phyloP scores from a whole-genome alignment of 1,140 invertebrate genomes.

The Drosophila pseudoananassae region DNA sequence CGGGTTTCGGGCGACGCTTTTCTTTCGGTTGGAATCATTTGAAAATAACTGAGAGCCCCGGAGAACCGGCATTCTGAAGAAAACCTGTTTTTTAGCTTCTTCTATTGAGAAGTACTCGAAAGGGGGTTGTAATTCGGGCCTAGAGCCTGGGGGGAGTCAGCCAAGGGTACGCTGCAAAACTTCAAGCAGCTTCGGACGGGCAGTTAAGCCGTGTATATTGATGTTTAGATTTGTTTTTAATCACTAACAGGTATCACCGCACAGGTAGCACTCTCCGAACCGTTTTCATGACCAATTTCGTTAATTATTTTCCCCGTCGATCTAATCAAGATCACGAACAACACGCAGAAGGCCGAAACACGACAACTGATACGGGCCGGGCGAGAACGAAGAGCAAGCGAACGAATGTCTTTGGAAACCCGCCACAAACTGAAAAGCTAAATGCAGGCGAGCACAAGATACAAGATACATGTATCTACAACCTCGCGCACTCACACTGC shows the following conservation, averaged over 20 bases:
- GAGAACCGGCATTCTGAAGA: slow-evolving; percentile 54
- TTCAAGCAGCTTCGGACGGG: slow-evolving; percentile 4
- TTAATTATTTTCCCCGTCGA: slow-evolving; percentile 43
- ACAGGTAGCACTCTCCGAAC: slow-evolving; percentile 13
- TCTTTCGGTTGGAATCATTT: slow-evolving; percentile 44
- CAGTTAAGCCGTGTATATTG: neutral
- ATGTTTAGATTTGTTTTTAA: slow-evolving; percentile 16
- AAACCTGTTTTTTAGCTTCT: slow-evolving; percentile 53
- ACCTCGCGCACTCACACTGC: slow-evolving; percentile 5
- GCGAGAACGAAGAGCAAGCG: slow-evolving; percentile 4
- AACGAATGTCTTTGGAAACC: slow-evolving; percentile 69
- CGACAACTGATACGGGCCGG: slow-evolving; percentile 7
- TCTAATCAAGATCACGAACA: slow-evolving; percentile 57
- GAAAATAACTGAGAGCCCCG: slow-evolving; percentile 20
- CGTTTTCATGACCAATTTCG: slow-evolving; percentile 56
- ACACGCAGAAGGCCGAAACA: slow-evolving; percentile 34
- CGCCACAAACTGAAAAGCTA: slow-evolving; percentile 61
- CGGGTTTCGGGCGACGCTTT: slow-evolving; percentile 57
- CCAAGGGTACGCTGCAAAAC: neutral
- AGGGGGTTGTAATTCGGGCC: slow-evolving; percentile 32
- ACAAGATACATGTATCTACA: slow-evolving; percentile 75
- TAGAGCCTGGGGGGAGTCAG: slow-evolving; percentile 21
- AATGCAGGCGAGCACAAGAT: slow-evolving; percentile 42
- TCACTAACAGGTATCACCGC: slow-evolving; percentile 24
- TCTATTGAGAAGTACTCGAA: slow-evolving; percentile 15